phyloP scores from a whole-genome alignment of 2,113 vertebrate genomes.

The rabbit (Oryctolagus cuniculus) region DNA sequence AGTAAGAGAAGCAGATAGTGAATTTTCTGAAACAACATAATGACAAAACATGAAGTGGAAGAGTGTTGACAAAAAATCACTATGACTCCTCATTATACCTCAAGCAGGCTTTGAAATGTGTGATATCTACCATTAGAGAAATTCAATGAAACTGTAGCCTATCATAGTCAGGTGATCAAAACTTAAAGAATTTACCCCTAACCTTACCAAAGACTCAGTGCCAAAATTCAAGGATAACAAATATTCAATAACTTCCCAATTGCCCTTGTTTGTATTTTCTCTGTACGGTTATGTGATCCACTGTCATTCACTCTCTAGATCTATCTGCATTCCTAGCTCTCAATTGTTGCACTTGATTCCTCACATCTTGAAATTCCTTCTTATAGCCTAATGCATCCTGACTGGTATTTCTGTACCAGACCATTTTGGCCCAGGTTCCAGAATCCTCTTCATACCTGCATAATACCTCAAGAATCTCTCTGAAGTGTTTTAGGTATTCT shows the following conservation, averaged over 20 bases:
- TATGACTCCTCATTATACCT: background rate
- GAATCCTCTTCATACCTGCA: slow-evolving; percentile 29
- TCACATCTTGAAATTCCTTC: background rate
- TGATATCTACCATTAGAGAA: slow-evolving; percentile 43
- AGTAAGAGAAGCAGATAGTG: slow-evolving; percentile 28
- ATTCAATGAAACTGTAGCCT: slow-evolving; percentile 9
- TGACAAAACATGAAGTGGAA: slow-evolving; percentile 33
- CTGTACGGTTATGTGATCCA: background rate
- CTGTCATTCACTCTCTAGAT: slow-evolving; percentile 14
- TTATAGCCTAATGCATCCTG: slow-evolving; percentile 25
- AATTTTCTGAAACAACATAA: slow-evolving; percentile 45
- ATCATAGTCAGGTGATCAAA: background rate
- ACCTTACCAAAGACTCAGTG: background rate
- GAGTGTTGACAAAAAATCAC: background rate
- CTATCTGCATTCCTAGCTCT: background rate
- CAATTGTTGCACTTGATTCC: slow-evolving; percentile 15
- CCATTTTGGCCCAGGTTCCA: background rate
- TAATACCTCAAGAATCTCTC: slow-evolving; percentile 17
- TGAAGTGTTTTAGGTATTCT: slow-evolving; percentile 30
- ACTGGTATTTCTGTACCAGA: slow-evolving; percentile 24
- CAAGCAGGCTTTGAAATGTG: slow-evolving; percentile 44
- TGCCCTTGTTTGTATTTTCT: slow-evolving; percentile 42
- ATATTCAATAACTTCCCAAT: slow-evolving; percentile 37
- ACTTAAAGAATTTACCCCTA: slow-evolving; percentile 43
- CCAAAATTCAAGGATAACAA: slow-evolving; percentile 55